Evolutionary conservation across 2,888 invertebrate genomes (phyloP).

Genomic region (Philaethria dido): DNA sequence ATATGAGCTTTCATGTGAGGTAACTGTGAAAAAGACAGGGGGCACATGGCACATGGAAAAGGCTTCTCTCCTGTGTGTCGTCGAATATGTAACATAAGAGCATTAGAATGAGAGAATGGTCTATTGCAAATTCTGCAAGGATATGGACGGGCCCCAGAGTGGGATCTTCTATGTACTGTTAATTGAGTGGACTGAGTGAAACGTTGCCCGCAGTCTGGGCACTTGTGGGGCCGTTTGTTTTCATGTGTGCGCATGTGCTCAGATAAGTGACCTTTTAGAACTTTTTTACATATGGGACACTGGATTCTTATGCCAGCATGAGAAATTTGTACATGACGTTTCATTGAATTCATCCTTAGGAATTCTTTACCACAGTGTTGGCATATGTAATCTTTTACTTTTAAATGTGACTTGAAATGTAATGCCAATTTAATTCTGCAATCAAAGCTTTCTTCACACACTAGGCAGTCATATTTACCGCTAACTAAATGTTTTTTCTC

Average conservation of each 20-base stretch:
- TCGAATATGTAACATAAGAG: slow-evolving; percentile 91
- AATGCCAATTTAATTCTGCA: slow-evolving; percentile 85
- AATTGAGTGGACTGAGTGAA: slow-evolving; percentile 94
- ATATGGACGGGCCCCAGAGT: slow-evolving; percentile 93
- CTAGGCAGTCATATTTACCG: slow-evolving; percentile 88
- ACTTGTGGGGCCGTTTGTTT: slow-evolving; percentile 89
- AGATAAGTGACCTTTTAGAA: slow-evolving; percentile 90
- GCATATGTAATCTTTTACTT: slow-evolving; percentile 90
- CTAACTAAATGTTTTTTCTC: slow-evolving; percentile 88
- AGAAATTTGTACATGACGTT: slow-evolving; percentile 89
- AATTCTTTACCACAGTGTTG: slow-evolving; percentile 92
- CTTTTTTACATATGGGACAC: slow-evolving; percentile 92
- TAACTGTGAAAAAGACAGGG: slow-evolving; percentile 90
- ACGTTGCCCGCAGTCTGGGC: slow-evolving; percentile 89
- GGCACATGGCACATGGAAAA: slow-evolving; percentile 88
- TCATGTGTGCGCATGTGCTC: slow-evolving; percentile 93
- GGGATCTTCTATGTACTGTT: slow-evolving; percentile 92
- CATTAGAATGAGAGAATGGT: slow-evolving; percentile 93
- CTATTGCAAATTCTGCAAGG: slow-evolving; percentile 91
- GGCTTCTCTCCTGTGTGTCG: slow-evolving; percentile 94
- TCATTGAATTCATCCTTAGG: slow-evolving; percentile 88
- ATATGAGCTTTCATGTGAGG: slow-evolving; percentile 95
- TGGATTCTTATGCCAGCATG: slow-evolving; percentile 91
- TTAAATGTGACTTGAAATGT: slow-evolving; percentile 88
- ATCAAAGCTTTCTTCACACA: slow-evolving; percentile 89